A percentile compares a stretch with the other conserved stretches of the same genome.
Evolutionary conservation across 2,113 vertebrate species (phyloP).

Genomic region (Oreochromis tanganicae): DNA sequence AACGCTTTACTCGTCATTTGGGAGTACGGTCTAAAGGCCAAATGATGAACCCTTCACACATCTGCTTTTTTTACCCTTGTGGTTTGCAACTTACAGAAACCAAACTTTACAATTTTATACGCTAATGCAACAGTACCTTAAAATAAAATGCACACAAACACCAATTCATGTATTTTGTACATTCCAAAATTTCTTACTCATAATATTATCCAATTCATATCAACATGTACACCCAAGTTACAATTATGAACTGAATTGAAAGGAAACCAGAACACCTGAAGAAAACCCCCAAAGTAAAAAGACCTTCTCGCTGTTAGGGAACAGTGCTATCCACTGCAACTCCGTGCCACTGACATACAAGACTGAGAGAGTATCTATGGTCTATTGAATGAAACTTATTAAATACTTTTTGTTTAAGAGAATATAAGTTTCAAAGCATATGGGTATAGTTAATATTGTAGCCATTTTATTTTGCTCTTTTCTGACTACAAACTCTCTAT

Average conservation of each 20-base stretch:
- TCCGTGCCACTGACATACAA: fast-evolving
- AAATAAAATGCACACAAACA: background rate
- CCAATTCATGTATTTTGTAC: background rate
- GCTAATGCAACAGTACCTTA: background rate
- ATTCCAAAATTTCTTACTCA: background rate
- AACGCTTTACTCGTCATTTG: fast-evolving
- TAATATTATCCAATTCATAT: background rate
- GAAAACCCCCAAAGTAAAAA: fast-evolving
- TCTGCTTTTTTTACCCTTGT: background rate
- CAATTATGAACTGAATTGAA: background rate
- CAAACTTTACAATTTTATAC: background rate
- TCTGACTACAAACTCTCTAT: background rate
- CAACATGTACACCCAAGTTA: background rate
- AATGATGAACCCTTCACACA: background rate
- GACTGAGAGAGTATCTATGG: background rate
- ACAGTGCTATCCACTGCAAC: background rate
- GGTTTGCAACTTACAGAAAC: background rate
- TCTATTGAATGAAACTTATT: background rate
- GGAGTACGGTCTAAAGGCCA: background rate
- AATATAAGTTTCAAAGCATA: background rate
- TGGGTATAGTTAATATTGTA: background rate
- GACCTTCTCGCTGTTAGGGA: fast-evolving
- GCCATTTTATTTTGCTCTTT: background rate
- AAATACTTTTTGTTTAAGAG: background rate
- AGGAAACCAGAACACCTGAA: background rate